Evolutionary conservation across 2,888 invertebrate species (phyloP), one percentile per base, ranked within the genome.

Genomic region (Stictocephala bisonia): DNA sequence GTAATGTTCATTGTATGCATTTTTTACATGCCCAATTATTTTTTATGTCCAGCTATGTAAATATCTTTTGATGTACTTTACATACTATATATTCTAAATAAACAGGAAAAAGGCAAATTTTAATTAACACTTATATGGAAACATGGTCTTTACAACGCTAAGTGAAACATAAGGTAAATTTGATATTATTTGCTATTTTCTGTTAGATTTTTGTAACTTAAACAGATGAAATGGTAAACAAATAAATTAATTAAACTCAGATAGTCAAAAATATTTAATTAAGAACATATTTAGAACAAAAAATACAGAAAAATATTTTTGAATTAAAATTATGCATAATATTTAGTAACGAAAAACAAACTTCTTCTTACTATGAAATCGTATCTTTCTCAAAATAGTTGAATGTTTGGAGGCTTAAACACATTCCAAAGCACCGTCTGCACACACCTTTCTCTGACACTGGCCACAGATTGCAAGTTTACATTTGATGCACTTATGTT

Each of bases 401-500:
- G n/a, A n/a, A n/a, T n/a, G n/a, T n/a, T n/a, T n/a, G n/a, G n/a
- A n/a, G n/a, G n/a, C 20, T 51, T 66, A 66, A 13, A 26, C 66
- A 66, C 53, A 70, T 31, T 60, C 40, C 41, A 26, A 40, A 27
- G 69, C 69, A 60, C 68, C 68, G 31, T 69, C 69, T 31, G 35
- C 48, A 48, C 72, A 72, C 50, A 72, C 53, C 29, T 27, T 53
- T 60, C 35, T 18, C 11, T 60, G 27, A 41, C 60, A 48, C 22
- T 69, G 13, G 7, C 50, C 26, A 31, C 68, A 73, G 22, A 68
- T 56, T 26, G 73, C 50, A 11, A 29, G 35, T 18, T 58, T 29
- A 35, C 73, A 73, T 56, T 60, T 73, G n/a, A 73, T 58, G 44
- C 69, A 73, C 27, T 73, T 73, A 26, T 73, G 60, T 24, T 67